Base-by-base conservation (phyloP, 2,797 vertebrate genomes). In the Lophius americanus region DNA sequence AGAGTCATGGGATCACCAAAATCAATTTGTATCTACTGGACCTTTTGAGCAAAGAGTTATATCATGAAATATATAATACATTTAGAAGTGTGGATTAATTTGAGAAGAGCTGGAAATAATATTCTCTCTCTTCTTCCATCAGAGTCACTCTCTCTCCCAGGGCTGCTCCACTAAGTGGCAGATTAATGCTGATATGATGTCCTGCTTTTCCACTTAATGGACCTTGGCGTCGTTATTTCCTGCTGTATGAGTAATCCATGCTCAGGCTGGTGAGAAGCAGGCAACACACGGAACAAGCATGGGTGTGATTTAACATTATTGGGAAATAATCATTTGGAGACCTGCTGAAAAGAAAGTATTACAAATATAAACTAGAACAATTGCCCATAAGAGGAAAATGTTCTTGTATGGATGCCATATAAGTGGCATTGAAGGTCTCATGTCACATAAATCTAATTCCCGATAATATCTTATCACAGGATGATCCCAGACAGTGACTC, bases 161-260 rank as follows among this genome's bases (percentile, higher is more conserved):
- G 87, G 85, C 88, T 81, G 78, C 85, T 88, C 75, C 73, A 78
- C 86, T 92, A 92, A 92, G 89, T 91, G 91, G 88, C 70, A 92
- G 90, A 93, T 92, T 91, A 93, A 92, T 92, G 92, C 85, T 90
- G 86, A 92, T 91, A 90, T 90, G 84, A 93, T 92, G 92, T 90
- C 88, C 86, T 89, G 81, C 88, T 81, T 89, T 91, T 88, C 83
- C 83, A 90, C 86, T 90, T 94, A 92, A 93, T 92, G 91, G 92
- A 92, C 89, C 84, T 85, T 87, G 88, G 88, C 87, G 90, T 92
- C 89, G 88, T 91, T 91, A 88, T 93, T 92, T 93, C 92, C 90
- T 89, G 86, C 84, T 87, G 78, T 86, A 88, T 91, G 88, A 89
- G 89, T 92, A 91, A 91, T 91, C 83, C 84, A 61, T 89, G 86